These are phyloP conservation scores for Tachyglossus aculeatus DNA, from an alignment of 2,797 vertebrate genomes.

Conservation along the genomic window DNA sequence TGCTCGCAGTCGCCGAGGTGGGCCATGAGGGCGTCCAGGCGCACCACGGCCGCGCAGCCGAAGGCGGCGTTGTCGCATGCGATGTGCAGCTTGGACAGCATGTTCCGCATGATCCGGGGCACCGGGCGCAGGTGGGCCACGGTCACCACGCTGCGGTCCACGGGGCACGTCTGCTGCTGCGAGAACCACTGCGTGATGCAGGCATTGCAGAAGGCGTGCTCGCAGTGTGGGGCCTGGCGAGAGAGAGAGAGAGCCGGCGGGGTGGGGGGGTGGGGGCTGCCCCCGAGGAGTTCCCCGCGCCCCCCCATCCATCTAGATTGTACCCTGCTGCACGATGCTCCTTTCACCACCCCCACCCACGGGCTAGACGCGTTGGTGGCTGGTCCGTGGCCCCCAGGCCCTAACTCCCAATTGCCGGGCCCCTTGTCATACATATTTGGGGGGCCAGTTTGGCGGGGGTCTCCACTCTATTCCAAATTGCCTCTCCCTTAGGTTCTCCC, in stretches of 20 bases:
- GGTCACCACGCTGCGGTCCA: constrained; percentile 97
- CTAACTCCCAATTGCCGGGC: too few species aligned
- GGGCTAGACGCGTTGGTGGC: too few species aligned
- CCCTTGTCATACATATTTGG: too few species aligned
- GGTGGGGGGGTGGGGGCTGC: not conserved
- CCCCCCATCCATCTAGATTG: too few species aligned
- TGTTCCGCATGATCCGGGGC: constrained; percentile 98
- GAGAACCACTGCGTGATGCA: constrained; percentile 99
- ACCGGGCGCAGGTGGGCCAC: constrained; percentile 96
- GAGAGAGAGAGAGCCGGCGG: constrained; percentile 6
- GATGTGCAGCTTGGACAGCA: constrained; percentile 98
- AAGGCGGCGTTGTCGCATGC: constrained; percentile 94
- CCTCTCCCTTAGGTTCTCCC: too few species aligned
- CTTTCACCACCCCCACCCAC: too few species aligned
- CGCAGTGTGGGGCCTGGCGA: constrained; percentile 92
- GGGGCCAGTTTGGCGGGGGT: too few species aligned
- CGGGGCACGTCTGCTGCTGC: constrained; percentile 98
- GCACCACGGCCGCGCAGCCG: constrained; percentile 91
- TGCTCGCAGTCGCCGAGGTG: constrained; percentile 98
- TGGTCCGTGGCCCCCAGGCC: too few species aligned
- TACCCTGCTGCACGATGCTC: too few species aligned
- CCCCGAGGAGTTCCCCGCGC: not conserved
- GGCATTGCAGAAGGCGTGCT: constrained; percentile 98
- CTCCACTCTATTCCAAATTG: too few species aligned
- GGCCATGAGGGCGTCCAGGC: constrained; percentile 95